Conservation (phyloP, 2,888 invertebrate genomes). For the Creontiades dilutus region DNA sequence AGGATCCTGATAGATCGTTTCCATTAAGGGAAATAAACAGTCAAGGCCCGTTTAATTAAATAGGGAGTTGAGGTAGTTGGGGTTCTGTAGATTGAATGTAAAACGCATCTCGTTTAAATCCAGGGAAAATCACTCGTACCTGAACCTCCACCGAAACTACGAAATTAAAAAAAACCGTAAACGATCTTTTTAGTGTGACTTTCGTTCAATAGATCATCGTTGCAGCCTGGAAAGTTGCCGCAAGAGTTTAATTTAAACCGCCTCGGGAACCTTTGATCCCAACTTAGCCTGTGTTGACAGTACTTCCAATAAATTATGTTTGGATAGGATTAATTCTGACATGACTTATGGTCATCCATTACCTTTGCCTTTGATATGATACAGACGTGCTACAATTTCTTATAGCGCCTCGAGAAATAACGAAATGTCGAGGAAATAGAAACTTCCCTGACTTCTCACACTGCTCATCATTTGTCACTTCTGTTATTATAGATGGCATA, state of each 20-base stretch:
- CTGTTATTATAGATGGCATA: no score
- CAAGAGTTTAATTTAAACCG: background rate
- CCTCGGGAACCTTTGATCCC: background rate
- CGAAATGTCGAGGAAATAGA: background rate
- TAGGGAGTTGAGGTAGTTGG: background rate
- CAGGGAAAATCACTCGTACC: background rate
- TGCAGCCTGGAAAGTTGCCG: background rate
- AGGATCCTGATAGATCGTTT: constrained; percentile 41
- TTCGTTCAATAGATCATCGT: background rate
- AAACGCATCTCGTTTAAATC: background rate
- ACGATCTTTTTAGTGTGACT: no score
- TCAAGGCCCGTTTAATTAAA: constrained; percentile 56
- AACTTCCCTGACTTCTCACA: no score
- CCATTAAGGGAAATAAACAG: constrained; percentile 60
- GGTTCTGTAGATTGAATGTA: background rate
- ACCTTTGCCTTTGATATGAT: background rate
- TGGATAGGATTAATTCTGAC: background rate
- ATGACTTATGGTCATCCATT: background rate
- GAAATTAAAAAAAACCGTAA: no score
- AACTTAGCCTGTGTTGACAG: background rate
- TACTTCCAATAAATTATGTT: background rate
- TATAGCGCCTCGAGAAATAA: background rate
- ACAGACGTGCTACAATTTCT: background rate
- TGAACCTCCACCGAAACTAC: background rate
- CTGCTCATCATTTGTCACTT: no score